Evolutionary conservation across 2,113 vertebrate genomes (phyloP).

Genomic region (Smithornis capensis): DNA sequence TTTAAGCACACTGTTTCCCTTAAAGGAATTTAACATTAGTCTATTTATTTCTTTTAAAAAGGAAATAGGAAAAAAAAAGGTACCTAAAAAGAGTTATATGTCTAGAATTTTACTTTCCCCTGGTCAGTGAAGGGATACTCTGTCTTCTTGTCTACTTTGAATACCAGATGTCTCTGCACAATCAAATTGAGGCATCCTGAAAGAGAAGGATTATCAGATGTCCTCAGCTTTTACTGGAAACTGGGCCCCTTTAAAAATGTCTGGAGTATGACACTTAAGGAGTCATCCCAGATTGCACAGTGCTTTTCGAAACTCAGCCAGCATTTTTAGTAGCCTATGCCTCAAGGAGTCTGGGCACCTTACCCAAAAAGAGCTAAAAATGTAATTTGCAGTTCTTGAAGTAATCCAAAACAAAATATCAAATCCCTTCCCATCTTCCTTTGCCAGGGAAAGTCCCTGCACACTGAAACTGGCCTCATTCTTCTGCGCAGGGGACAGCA

Average conservation of each 20-base stretch:
- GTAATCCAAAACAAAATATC: slow-evolving; percentile 58
- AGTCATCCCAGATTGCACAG: slow-evolving; percentile 3
- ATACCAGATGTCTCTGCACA: slow-evolving; percentile 12
- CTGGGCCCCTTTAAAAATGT: slow-evolving; percentile 11
- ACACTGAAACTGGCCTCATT: not conserved
- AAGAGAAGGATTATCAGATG: slow-evolving; percentile 24
- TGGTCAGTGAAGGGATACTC: not conserved
- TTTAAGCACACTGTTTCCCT: slow-evolving; percentile 10
- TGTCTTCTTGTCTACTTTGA: not conserved
- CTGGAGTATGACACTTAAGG: not conserved
- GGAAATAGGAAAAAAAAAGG: not conserved
- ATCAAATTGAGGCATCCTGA: not conserved
- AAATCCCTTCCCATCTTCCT: slow-evolving; percentile 40
- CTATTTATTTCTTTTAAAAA: slow-evolving; percentile 28
- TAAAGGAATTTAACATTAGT: slow-evolving; percentile 47
- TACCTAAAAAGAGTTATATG: not conserved
- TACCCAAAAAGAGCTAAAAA: slow-evolving; percentile 58
- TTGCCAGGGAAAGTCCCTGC: slow-evolving; percentile 32
- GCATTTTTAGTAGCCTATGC: slow-evolving; percentile 39
- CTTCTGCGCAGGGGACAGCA: not conserved
- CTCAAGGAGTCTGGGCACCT: slow-evolving; percentile 56
- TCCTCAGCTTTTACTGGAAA: slow-evolving; percentile 18
- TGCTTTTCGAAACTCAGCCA: slow-evolving; percentile 16
- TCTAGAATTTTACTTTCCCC: slow-evolving; percentile 10
- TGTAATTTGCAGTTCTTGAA: slow-evolving; percentile 56